Evolutionary conservation across 92 coral and sea anemone genomes (phyloP), one percentile per base, ranked within the genome.

Genomic region (Palythoa caribaeorum): DNA sequence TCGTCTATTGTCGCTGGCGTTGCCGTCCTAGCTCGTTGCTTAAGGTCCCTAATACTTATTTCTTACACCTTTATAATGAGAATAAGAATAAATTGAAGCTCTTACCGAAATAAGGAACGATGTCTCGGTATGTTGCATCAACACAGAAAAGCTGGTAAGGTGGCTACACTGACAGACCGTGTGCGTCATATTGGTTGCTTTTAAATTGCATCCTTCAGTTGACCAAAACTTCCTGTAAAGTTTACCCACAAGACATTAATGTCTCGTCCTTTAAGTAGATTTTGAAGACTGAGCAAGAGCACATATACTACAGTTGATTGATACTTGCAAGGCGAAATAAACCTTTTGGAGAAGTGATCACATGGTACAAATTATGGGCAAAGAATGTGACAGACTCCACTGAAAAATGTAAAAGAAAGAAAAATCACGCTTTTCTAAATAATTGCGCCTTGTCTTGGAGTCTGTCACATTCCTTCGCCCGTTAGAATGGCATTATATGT

Each of bases 161-260:
- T 97, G 99, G 35, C 92, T 71, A 66, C 99, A 97, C 71, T 92
- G 96, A 73, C 99, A 97, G 6, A 94, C 92, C 38, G 96, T 97
- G 71, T 87, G 94, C 0, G 93, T 87, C 4, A 38, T 17, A 72
- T 96, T 94, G 19, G 89, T 59, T 20, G 73, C 77, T 54, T 76
- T 75, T 19, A 95, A 92, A 1, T 44, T 8, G 71, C 99, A 97
- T 19, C 98, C 99, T n/a, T 95, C 90, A 2, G 84, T 51, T 19
- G 99, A 96, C 98, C 98, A 94, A 14, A 78, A 94, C 35, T 90
- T 90, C 17, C 94, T 90, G 73, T 28, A 68, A 47, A n/a, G 19
- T 13, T 63, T 63, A 63, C 20, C 28, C 69, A 62, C 28, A 62
- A 54, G 14, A 54, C 16, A 9, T 54, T 54, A 62, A 5, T 57